phyloP scores from a whole-genome alignment of 2,113 vertebrate species.

The Nematolebias whitei region DNA sequence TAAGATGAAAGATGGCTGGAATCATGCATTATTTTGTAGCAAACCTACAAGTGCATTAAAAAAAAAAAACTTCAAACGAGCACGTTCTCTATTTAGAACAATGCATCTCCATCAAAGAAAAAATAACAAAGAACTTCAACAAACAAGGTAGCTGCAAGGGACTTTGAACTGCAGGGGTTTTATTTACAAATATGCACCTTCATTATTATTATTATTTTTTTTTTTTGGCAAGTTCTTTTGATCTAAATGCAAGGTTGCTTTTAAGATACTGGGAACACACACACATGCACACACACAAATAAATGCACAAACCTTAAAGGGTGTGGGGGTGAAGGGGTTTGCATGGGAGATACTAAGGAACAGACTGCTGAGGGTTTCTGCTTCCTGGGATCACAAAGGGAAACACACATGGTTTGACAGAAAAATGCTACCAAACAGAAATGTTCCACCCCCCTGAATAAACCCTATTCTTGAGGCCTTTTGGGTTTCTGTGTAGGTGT shows the following conservation, averaged over 20 bases:
- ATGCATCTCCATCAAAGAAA: slow-evolving; percentile 66
- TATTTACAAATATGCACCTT: slow-evolving; percentile 60
- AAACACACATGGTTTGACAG: slow-evolving; percentile 48
- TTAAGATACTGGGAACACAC: slow-evolving; percentile 31
- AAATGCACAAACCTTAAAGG: slow-evolving; percentile 91
- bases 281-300: slow-evolving; percentile 11
- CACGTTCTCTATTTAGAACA: slow-evolving; percentile 58
- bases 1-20: slow-evolving; percentile 79
- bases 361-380: slow-evolving; percentile 83
- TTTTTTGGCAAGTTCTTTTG: slow-evolving; percentile 45
- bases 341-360: slow-evolving; percentile 86
- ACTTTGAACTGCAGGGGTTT: slow-evolving; percentile 66
- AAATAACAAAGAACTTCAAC: slow-evolving; percentile 65
- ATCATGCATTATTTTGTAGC: slow-evolving; percentile 69
- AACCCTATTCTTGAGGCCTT: slow-evolving; percentile 3
- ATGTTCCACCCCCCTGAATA: neutral
- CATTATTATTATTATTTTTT: slow-evolving; percentile 60
- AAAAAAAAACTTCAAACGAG: slow-evolving; percentile 74
- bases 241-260: slow-evolving; percentile 48
- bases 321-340: slow-evolving; percentile 91
- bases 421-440: slow-evolving; percentile 16
- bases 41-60: slow-evolving; percentile 41
- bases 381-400: slow-evolving; percentile 77
- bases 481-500: slow-evolving; percentile 40
- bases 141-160: slow-evolving; percentile 68